phyloP scores from a whole-genome alignment of 2,797 vertebrate species.

The Tympanoctomys barrerae region DNA sequence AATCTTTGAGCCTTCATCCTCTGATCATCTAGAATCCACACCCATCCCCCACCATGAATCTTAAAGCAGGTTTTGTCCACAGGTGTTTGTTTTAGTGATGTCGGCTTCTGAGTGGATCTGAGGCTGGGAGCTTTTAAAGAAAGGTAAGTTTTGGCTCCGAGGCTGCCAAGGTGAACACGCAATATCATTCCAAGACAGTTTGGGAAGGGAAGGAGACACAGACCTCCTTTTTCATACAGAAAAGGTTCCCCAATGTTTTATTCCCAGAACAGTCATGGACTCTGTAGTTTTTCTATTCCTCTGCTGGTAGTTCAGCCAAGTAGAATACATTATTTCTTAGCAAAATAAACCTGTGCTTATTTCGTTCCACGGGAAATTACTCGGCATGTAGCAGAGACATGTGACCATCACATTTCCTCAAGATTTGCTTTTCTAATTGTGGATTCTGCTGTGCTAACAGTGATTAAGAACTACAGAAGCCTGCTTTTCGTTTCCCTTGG shows the following conservation, averaged over 20 bases:
- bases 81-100: neutral
- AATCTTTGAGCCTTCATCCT: too few species aligned
- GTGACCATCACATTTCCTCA: slow-evolving; percentile 72
- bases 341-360: slow-evolving; percentile 77
- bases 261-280: neutral
- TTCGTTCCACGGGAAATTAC: slow-evolving; percentile 76
- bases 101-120: neutral
- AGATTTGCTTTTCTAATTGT: slow-evolving; percentile 58
- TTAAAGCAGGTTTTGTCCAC: neutral
- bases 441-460: slow-evolving; percentile 59
- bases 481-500: slow-evolving; percentile 70
- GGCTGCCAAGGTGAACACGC: neutral
- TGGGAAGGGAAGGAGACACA: neutral
- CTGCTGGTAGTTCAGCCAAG: slow-evolving; percentile 74
- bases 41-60: neutral
- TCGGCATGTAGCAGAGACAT: slow-evolving; percentile 66
- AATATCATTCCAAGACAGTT: neutral
- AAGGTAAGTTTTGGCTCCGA: neutral
- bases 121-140: neutral
- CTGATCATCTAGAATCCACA: rapidly evolving
- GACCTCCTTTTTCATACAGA: neutral
- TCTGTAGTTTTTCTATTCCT: slow-evolving; percentile 24
- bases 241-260: neutral
- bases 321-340: slow-evolving; percentile 75
- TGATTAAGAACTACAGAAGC: slow-evolving; percentile 72